Evolutionary conservation across 2,888 invertebrate species (phyloP).

Genomic region (Polyommatus iphigenia): DNA sequence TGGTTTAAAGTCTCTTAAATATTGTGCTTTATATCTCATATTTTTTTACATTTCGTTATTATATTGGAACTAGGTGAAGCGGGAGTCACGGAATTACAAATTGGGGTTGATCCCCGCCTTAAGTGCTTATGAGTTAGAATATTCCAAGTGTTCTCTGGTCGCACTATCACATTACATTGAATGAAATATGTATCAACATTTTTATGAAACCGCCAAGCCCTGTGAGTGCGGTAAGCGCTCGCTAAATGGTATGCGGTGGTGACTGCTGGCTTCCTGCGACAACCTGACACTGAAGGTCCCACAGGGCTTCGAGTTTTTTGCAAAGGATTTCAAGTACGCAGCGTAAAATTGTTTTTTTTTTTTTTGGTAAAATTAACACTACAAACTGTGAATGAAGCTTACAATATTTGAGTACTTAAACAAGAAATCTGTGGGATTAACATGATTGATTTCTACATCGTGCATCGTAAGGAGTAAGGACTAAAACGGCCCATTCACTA

Average conservation of each 20-base stretch:
- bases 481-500: too few species aligned
- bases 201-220: constrained; percentile 11
- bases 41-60: too few species aligned
- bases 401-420: neutral
- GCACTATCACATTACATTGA: neutral
- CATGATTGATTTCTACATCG: too few species aligned
- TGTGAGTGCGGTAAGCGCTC: constrained; percentile 47
- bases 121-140: too few species aligned
- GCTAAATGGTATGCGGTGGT: constrained; percentile 60
- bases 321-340: neutral
- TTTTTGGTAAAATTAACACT: neutral
- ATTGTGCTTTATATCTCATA: too few species aligned
- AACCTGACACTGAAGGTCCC: neutral
- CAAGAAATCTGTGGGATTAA: neutral
- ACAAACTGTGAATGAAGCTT: neutral
- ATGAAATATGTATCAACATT: neutral
- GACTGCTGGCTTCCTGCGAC: constrained; percentile 66
- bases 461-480: too few species aligned
- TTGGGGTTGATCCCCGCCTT: too few species aligned
- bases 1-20: too few species aligned
- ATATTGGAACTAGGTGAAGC: too few species aligned
- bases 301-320: neutral
- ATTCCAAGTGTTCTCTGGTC: too few species aligned
- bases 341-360: neutral
- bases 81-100: too few species aligned